These are phyloP conservation scores for Zygogramma bicolorata DNA, from an alignment of 2,888 invertebrate species.

Conservation along the genomic window DNA sequence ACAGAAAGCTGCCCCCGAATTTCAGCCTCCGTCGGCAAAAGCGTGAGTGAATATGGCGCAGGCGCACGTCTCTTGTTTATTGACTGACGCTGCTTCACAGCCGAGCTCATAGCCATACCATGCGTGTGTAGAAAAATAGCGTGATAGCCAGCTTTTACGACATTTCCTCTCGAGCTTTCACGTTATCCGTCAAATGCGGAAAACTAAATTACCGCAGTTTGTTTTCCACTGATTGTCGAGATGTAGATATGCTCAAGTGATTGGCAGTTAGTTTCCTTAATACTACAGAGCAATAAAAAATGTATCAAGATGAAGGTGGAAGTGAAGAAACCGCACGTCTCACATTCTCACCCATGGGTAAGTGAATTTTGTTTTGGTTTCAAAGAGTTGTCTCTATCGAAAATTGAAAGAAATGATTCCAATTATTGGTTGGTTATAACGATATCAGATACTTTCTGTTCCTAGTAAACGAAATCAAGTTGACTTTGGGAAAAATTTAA, in stretches of 20 bases:
- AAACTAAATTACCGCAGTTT: conserved; percentile 35
- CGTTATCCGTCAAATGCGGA: conserved; percentile 34
- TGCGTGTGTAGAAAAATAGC: conserved; percentile 32
- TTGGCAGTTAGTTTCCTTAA: neutral
- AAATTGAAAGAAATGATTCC: too few species aligned
- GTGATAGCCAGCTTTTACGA: conserved; percentile 44
- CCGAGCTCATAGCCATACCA: conserved; percentile 19
- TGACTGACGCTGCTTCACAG: conserved; percentile 46
- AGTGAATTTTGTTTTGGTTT: conserved; percentile 24
- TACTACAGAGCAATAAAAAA: conserved; percentile 35
- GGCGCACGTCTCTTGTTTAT: conserved; percentile 51
- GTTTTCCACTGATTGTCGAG: conserved; percentile 16
- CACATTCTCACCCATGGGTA: conserved; percentile 54
- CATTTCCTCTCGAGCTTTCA: conserved; percentile 47
- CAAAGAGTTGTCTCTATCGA: neutral
- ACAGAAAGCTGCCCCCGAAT: neutral
- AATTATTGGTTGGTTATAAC: too few species aligned
- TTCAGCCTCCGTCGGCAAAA: conserved; percentile 21
- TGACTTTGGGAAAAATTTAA: too few species aligned
- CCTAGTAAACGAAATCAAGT: too few species aligned
- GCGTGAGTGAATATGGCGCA: conserved; percentile 36
- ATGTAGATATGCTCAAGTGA: conserved; percentile 12
- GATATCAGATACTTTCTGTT: too few species aligned
- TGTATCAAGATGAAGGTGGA: conserved; percentile 55
- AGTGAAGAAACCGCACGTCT: conserved; percentile 44